Percentiles rank a stretch among this genome's conserved stretches.
Evolutionary conservation across 2,797 vertebrate genomes (phyloP).

Genomic region (Pachyuromys duprasi): DNA sequence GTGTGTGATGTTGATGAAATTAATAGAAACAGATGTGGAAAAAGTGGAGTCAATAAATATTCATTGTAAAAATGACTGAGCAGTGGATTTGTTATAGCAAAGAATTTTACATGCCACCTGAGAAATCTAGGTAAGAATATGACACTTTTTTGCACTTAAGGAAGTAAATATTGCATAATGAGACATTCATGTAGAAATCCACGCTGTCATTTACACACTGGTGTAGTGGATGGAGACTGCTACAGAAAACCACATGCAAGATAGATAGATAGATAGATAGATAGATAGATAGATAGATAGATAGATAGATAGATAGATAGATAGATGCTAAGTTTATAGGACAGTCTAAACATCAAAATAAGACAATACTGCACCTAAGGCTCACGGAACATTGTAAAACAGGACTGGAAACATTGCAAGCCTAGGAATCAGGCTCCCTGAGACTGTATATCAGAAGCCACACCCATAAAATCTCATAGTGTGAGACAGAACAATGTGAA

Average conservation of each 20-base stretch:
- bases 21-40: not conserved
- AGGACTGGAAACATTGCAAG: not conserved
- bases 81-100: not conserved
- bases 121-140: not conserved
- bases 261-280: not conserved
- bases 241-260: not conserved
- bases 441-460: not conserved
- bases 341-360: not conserved
- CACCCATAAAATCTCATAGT: not conserved
- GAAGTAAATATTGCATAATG: not conserved
- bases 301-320: too few relatives aligned
- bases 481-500: too few relatives aligned
- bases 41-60: not conserved
- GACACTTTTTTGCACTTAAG: not conserved
- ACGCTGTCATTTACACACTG: not conserved
- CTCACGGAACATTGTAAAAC: not conserved
- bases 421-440: fast-evolving
- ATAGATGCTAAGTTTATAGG: not conserved
- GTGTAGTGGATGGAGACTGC: not conserved
- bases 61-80: not conserved
- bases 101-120: not conserved
- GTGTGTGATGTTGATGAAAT: not conserved
- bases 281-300: too few relatives aligned
- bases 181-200: not conserved
- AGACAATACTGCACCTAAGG: not conserved